Conservation (phyloP, 1,140 invertebrate species). For the Zaprionus davidi region DNA sequence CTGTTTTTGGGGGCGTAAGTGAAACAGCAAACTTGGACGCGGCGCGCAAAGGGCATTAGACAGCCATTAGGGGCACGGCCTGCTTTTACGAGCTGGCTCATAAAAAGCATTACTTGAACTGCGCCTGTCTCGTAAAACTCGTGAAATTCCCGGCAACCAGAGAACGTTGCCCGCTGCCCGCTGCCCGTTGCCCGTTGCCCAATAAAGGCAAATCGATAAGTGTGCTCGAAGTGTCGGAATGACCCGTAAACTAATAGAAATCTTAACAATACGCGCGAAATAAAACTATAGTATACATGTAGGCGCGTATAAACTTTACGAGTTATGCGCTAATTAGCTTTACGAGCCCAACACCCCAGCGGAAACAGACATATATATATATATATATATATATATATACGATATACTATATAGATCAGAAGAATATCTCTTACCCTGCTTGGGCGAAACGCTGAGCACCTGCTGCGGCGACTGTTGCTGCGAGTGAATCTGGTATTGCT, state of each 20-base stretch:
- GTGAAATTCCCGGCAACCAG: constrained; percentile 58
- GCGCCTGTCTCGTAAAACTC: constrained; percentile 69
- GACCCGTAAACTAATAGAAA: constrained; percentile 62
- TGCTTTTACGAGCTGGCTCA: constrained; percentile 68
- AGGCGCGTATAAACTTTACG: constrained; percentile 1
- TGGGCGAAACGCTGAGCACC: constrained; percentile 78
- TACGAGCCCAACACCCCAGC: background rate
- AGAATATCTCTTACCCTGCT: constrained; percentile 72
- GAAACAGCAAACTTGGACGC: constrained; percentile 65
- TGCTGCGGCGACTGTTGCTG: constrained; percentile 83
- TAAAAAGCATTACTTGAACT: constrained; percentile 75
- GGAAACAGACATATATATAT: background rate
- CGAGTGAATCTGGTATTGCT: constrained; percentile 81
- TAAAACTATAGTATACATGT: constrained; percentile 19
- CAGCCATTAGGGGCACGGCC: constrained; percentile 76
- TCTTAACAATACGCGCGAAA: background rate
- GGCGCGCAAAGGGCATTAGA: constrained; percentile 69
- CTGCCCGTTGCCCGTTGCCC: constrained; percentile 1
- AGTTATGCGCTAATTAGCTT: constrained; percentile 36
- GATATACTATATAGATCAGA: background rate
- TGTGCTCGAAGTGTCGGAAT: constrained; percentile 63
- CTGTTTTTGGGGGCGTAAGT: constrained; percentile 42
- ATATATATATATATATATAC: background rate
- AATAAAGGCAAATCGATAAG: constrained; percentile 77
- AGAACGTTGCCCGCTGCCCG: background rate